phyloP scores from a whole-genome alignment of 2,888 invertebrate genomes.

The Tachina fera region DNA sequence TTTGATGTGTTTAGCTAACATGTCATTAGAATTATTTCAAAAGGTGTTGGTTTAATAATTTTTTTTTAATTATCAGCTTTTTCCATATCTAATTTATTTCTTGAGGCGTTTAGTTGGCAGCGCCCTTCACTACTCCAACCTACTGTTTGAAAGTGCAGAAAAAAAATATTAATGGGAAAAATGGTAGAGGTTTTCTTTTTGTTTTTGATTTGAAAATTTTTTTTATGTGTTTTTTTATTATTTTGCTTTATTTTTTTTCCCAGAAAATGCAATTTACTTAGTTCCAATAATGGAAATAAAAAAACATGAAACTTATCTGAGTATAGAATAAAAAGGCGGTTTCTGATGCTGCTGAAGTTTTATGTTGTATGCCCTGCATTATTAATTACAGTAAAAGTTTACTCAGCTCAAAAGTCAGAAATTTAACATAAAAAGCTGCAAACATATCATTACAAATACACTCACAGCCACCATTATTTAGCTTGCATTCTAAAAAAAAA shows the following conservation, averaged over 20 bases:
- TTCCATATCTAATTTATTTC: no score
- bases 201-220: conserved; percentile 57
- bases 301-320: conserved; percentile 11
- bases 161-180: no score
- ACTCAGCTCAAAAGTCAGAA: conserved; percentile 8
- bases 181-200: conserved; percentile 15
- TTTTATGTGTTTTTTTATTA: conserved; percentile 70
- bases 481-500: conserved; percentile 3
- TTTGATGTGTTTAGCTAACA: no score
- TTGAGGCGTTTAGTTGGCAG: no score
- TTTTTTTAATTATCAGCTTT: no score
- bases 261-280: not conserved
- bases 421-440: not conserved
- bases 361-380: conserved; percentile 63
- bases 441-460: not conserved
- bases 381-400: conserved; percentile 66
- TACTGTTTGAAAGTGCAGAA: no score
- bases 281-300: not conserved
- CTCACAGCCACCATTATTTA: not conserved
- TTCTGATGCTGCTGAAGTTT: conserved; percentile 54
- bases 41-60: no score
- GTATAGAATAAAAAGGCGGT: conserved; percentile 25
- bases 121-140: no score
- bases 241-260: conserved; percentile 50
- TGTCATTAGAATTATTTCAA: no score